Conservation (phyloP, 2,888 invertebrate genomes). For the Pammene fasciana region DNA sequence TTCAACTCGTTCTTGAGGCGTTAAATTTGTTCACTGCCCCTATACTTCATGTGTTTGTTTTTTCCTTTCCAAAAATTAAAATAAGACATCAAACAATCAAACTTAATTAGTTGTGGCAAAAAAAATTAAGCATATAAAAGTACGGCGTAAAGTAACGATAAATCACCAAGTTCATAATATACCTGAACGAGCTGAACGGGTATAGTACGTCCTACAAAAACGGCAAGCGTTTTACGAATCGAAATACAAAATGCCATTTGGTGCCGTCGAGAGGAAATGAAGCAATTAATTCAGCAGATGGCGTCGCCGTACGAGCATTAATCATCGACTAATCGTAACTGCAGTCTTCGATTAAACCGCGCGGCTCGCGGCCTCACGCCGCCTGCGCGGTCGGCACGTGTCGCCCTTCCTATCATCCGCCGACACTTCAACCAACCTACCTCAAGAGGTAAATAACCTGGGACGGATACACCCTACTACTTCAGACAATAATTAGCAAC, state of each 20-base stretch:
- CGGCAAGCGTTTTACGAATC: constrained; percentile 69
- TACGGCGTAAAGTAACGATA: constrained; percentile 63
- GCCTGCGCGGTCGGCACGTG: constrained; percentile 42
- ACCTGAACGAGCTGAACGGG: constrained; percentile 73
- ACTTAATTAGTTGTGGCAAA: too few species aligned
- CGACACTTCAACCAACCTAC: constrained; percentile 2
- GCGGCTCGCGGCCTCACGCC: constrained; percentile 59
- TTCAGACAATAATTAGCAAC: constrained; percentile 18
- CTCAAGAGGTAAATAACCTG: constrained; percentile 21
- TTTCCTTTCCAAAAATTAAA: constrained; percentile 43
- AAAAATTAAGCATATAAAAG: constrained; percentile 34
- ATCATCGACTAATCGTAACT: constrained; percentile 83
- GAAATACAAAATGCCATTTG: constrained; percentile 82
- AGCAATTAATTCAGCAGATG: constrained; percentile 83
- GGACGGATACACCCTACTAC: neutral
- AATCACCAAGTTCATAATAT: constrained; percentile 70
- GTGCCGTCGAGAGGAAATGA: constrained; percentile 81
- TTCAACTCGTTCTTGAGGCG: constrained; percentile 74
- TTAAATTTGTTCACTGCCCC: constrained; percentile 61
- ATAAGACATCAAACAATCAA: constrained; percentile 8
- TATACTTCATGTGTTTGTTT: constrained; percentile 56
- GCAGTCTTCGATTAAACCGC: constrained; percentile 82
- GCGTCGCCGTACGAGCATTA: constrained; percentile 81
- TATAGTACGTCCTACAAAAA: constrained; percentile 69
- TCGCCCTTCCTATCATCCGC: constrained; percentile 28